Percentiles rank a stretch among this genome's conserved stretches.
These are phyloP conservation scores for Tipula lateralis DNA, from an alignment of 2,888 invertebrate genomes.

Conservation along the genomic window DNA sequence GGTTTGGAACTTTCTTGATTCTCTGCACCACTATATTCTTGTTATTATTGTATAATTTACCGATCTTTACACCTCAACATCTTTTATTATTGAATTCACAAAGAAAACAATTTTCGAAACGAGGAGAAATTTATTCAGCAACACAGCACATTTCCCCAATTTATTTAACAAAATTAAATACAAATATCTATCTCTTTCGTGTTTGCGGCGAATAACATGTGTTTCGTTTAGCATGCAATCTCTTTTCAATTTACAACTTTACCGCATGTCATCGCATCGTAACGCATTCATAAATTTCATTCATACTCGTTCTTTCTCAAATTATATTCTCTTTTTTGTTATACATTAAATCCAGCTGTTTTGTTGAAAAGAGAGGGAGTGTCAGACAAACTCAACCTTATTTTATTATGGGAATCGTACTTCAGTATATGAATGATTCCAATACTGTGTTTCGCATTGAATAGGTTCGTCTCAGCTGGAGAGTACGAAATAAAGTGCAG, in stretches of 20 bases:
- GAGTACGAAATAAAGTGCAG: background rate
- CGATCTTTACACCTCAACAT: background rate
- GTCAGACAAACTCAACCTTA: background rate
- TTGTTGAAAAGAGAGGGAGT: background rate
- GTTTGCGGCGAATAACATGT: background rate
- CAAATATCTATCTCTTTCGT: background rate
- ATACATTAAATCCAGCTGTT: slow-evolving; percentile 1
- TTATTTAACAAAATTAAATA: background rate
- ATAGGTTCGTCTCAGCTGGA: background rate
- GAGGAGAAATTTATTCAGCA: background rate
- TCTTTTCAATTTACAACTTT: background rate
- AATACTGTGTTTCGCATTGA: background rate
- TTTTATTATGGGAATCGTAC: no score
- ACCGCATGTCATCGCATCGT: background rate
- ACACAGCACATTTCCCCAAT: background rate
- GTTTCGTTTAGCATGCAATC: background rate
- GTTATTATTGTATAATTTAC: background rate
- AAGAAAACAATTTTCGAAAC: background rate
- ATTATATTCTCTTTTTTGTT: background rate
- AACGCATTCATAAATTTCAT: background rate
- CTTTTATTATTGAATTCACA: background rate
- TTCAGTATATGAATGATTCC: no score
- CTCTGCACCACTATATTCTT: background rate
- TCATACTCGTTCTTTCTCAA: background rate
- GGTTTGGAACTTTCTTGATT: background rate